These are phyloP conservation scores for Eclectus roratus DNA, from an alignment of 2,113 vertebrate species.

Conservation along the genomic window DNA sequence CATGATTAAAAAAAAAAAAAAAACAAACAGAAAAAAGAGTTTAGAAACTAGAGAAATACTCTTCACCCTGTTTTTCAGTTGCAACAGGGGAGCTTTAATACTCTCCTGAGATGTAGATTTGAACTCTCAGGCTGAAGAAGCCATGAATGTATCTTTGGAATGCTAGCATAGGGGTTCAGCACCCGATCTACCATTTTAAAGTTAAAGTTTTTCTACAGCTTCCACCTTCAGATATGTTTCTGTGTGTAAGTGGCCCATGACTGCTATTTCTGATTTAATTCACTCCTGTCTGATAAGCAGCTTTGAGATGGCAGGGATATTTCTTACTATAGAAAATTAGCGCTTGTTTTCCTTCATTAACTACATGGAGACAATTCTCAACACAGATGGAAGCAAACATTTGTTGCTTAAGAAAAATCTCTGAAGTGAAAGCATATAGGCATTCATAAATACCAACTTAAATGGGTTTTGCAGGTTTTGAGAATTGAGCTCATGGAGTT, in stretches of 20 bases:
- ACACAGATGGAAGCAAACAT: neutral
- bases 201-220: neutral
- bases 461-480: neutral
- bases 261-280: neutral
- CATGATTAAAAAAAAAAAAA: neutral
- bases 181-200: neutral
- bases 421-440: neutral
- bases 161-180: neutral
- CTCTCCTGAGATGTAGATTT: neutral
- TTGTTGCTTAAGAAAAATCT: neutral
- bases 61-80: neutral
- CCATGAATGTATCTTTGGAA: neutral
- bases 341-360: neutral
- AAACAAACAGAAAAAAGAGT: neutral
- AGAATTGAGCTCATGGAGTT: neutral
- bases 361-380: neutral
- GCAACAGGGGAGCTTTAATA: neutral
- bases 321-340: neutral
- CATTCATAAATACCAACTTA: neutral
- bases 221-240: neutral
- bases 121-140: neutral
- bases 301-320: neutral
- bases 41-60: neutral
- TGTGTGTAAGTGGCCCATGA: neutral
- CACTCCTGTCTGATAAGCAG: neutral